Evolutionary conservation across 2,113 vertebrate species (phyloP), one percentile per base, ranked within the genome.

Genomic region (Lynx canadensis): DNA sequence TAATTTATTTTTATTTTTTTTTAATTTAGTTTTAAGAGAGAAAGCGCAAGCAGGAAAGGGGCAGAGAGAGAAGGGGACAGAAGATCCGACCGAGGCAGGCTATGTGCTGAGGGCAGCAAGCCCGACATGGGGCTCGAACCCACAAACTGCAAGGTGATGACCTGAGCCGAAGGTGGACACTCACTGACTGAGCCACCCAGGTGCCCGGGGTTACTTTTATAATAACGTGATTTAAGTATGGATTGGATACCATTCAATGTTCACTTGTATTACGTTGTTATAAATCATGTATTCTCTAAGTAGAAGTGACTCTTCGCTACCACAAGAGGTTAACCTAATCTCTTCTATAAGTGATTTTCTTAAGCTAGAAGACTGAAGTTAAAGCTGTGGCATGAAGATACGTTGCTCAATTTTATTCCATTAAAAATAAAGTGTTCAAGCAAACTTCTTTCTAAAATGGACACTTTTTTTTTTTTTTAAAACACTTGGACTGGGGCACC

Each of bases 351-450:
- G 7, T 71, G 74, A 97, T 73, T 76, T 89, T 36, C 8, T 92
- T 81, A 96, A 96, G n/a, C 57, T 41, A 41, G 13, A 73, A 96
- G 57, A 48, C 45, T 1, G 73, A 60, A 95, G 73, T 78, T 52
- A 69, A 86, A 97, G 52, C 79, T 81, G 33, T 76, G 15, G 19
- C 36, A 83, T 52, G 7, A 50, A 87, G 86, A 89, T 82, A 21
- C 60, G 89, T 85, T 90, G 31, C 18, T 68, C 74, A 80, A 88
- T 93, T 95, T 96, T 91, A 66, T 66, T 48, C 45, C 36, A 38
- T 89, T 97, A 81, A 96, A 96, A 88, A 78, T 12, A 97, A 91
- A 9, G 55, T 94, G 8, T 78, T 94, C 73, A 93, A 95, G 8
- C n/a, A 95, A 66, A 41, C 90, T 96, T 91, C 50, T 85, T 94